Percentiles rank a stretch among this genome's conserved stretches.
Conservation (phyloP, 2,113 vertebrate species). For the Toxostoma redivivum region DNA sequence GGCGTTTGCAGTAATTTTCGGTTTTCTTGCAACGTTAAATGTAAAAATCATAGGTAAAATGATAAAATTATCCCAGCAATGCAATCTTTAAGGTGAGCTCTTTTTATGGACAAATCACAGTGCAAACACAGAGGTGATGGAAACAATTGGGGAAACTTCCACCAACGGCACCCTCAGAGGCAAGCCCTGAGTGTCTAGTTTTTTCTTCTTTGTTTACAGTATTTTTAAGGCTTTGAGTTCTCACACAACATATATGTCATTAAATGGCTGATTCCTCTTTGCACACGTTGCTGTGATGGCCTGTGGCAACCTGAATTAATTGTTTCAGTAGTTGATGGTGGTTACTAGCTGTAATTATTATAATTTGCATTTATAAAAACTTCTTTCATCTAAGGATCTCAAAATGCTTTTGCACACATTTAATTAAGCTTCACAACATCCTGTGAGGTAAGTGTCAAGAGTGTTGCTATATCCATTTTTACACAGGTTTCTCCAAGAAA, state of each 20-base stretch:
- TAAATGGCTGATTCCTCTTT: conserved; percentile 42
- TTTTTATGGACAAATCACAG: rapidly evolving
- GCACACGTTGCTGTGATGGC: conserved; percentile 47
- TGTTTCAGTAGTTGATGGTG: conserved; percentile 59
- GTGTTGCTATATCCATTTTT: conserved; percentile 44
- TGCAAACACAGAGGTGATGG: rapidly evolving
- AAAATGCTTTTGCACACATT: conserved; percentile 48
- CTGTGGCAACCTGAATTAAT: conserved; percentile 65
- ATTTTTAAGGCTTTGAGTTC: conserved; percentile 30
- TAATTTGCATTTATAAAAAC: conserved; percentile 68
- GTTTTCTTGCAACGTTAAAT: not conserved
- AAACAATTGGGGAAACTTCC: not conserved
- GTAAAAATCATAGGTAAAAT: not conserved
- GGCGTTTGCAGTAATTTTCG: not conserved
- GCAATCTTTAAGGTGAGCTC: not conserved
- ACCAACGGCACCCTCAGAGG: not conserved
- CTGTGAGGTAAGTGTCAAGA: conserved; percentile 58
- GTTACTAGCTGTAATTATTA: conserved; percentile 58
- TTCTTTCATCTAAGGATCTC: conserved; percentile 66
- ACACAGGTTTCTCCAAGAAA: conserved; percentile 40
- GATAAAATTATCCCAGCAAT: not conserved
- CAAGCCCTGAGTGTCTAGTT: not conserved
- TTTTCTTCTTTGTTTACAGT: conserved; percentile 10
- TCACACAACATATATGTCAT: conserved; percentile 31
- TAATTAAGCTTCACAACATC: conserved; percentile 66